Base-by-base conservation (phyloP, 2,797 vertebrate species). In the Xyrichtys novacula region DNA sequence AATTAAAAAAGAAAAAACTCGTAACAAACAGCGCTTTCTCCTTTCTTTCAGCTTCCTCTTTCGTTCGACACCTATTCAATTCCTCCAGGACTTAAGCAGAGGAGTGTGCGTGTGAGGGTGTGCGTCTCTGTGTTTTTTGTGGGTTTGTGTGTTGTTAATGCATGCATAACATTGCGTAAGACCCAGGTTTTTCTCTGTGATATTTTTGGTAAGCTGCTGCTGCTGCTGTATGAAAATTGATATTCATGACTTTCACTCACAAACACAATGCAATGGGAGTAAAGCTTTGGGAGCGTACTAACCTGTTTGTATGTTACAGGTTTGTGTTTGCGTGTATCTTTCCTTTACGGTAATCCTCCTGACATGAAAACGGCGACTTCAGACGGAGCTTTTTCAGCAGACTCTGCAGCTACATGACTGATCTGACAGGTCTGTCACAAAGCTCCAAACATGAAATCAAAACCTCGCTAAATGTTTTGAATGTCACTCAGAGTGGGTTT, bases 241-340 rank as follows among this genome's bases (percentile, higher is more conserved):
- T 87, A 81, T 75, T 72, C 65, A 79, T 73, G 64, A 73, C 54
- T 26, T 59, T 48, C 64, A 43, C 19, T 39, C 36, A 48, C 19
- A 44, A 68, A 61, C 48, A 62, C 40, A n/a, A 46, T 53, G 29
- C 40, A 28, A 47, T 53, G 34, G 17, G 47, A 40, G 8, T 6
- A 10, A 12, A 5, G 36, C 54, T 56, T 22, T 22, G 5, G 53
- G 39, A 53, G 15, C 5, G 11, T 29, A 23, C 8, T n/a, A 22
- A 29, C n/a, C 12, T n/a, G n/a, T 48, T 29, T 20, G 15, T 12
- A 16, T 29, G 14, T 29, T 12, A 16, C 12, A 32, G 14, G 44
- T 20, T 28, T 63, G 11, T 23, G 17, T 22, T 4, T 43, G 28
- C 20, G 17, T n/a, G 11, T 17, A 16, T 26, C 17, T 28, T 17